Base-by-base conservation (phyloP, 30 jellyfish, hydroid and myxozoan species). In the Pseudorhiza aurosa region DNA sequence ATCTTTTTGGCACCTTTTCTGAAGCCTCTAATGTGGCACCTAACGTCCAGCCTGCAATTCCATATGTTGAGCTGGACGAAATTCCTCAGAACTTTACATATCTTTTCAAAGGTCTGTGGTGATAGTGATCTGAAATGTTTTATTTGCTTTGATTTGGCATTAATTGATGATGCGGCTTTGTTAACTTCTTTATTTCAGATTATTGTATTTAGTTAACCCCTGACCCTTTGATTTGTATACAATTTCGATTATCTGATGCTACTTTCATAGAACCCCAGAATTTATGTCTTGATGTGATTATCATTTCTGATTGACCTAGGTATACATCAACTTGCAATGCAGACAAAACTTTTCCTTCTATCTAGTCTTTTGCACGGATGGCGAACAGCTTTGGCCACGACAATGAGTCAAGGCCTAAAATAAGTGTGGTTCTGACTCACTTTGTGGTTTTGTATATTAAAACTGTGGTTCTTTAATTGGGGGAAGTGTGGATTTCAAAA, bases 311-410 rank as follows among this genome's bases (percentile, higher is more conserved):
- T 46, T 72, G 47, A 2, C 26, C 33, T 46, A 74, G 81, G 75
- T 72, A 74, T 39, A 72, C 50, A 27, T 40, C 82, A 31, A 37
- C 44, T 56, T 75, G 88, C 51, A 75, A 21, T 30, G 29, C 1
- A 4, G 36, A 55, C 88, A 75, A 4, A 6, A 58, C 82, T 77
- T 77, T 72, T 21, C 60, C 89, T 1, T 31, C 89, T 11, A 82
- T 58, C 56, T 77, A 30, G 43, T 77, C 72, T 29, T 74, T 74
- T 1, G 60, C 82, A 4, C 44, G 82, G 3, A 77, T 25, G 35
- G 89, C 65, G 53, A 77, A 77, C 9, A 77, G 89, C 53, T 72
- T 77, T 40, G 89, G 89, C 72, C 89, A 71, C 1, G 60, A 31
- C n/a, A n/a, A n/a, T n/a, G n/a, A n/a, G n/a, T n/a, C n/a, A n/a